A percentile compares a stretch with the other conserved stretches of the same genome.
Conservation (phyloP, 2,888 invertebrate genomes). For the Fissipunctia ypsillon region DNA sequence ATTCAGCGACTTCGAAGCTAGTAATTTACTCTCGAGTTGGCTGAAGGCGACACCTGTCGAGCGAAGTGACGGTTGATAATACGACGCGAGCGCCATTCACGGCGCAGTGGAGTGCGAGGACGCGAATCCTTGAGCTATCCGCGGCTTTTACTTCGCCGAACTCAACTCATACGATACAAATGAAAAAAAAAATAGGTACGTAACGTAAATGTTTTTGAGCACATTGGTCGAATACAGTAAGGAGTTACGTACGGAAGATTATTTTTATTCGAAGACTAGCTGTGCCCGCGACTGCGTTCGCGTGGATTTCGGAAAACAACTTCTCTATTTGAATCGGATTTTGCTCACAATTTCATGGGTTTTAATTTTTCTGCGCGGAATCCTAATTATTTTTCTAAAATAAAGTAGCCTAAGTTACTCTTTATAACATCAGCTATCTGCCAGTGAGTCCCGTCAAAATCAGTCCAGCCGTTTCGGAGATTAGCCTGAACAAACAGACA, state of each 20-base stretch:
- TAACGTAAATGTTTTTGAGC: slow-evolving; percentile 22
- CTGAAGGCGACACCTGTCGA: slow-evolving; percentile 90
- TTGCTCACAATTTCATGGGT: too few species aligned
- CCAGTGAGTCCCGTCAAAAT: too few species aligned
- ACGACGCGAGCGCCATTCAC: slow-evolving; percentile 87
- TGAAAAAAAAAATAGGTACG: slow-evolving; percentile 17
- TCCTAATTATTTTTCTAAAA: too few species aligned
- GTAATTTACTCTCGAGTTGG: slow-evolving; percentile 90
- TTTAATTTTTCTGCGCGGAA: too few species aligned
- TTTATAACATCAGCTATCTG: too few species aligned
- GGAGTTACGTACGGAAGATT: slow-evolving; percentile 3
- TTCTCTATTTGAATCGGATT: too few species aligned
- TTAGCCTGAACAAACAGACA: too few species aligned
- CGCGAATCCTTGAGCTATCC: slow-evolving; percentile 73
- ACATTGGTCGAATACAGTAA: not conserved
- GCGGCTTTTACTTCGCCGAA: slow-evolving; percentile 65
- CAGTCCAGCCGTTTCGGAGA: too few species aligned
- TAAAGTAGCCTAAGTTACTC: too few species aligned
- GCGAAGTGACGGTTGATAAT: slow-evolving; percentile 89
- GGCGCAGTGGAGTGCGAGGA: slow-evolving; percentile 83
- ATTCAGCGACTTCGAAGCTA: slow-evolving; percentile 89
- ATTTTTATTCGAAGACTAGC: slow-evolving; percentile 8
- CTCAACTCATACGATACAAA: slow-evolving; percentile 54
- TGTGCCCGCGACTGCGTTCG: too few species aligned
- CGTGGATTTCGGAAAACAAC: too few species aligned